Evolutionary conservation across 2,888 invertebrate species (phyloP).

Genomic region (Apotomis betuletana): DNA sequence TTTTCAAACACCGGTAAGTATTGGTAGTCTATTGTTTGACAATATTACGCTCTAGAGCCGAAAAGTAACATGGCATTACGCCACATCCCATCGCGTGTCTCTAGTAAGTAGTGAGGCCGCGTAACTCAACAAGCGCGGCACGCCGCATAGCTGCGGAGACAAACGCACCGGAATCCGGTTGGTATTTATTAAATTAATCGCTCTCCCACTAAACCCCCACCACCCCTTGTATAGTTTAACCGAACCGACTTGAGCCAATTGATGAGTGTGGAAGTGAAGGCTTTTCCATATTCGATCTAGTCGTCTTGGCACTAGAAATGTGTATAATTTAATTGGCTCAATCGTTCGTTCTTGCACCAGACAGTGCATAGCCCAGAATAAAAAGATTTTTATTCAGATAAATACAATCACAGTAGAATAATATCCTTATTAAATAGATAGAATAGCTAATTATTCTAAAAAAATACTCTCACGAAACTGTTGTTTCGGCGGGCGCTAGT

Average conservation of each 20-base stretch:
- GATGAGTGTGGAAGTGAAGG: not conserved
- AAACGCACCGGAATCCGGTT: conserved; percentile 74
- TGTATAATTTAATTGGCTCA: too few species aligned
- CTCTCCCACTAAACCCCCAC: conserved; percentile 50
- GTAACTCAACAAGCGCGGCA: conserved; percentile 65
- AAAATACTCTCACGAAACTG: too few species aligned
- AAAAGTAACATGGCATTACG: not conserved
- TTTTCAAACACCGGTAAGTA: too few species aligned
- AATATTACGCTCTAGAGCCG: not conserved
- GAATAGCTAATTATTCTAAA: too few species aligned
- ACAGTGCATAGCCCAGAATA: too few species aligned
- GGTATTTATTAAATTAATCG: conserved; percentile 80
- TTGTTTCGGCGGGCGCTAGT: too few species aligned
- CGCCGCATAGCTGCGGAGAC: conserved; percentile 69
- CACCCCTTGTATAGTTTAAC: conserved; percentile 40
- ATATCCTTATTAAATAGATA: too few species aligned
- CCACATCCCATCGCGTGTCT: not conserved
- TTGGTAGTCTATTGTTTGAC: not conserved
- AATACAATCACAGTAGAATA: too few species aligned
- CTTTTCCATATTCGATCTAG: not conserved
- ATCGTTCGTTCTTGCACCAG: too few species aligned
- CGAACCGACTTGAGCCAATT: not conserved
- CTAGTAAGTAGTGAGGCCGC: conserved; percentile 49
- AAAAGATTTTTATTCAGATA: too few species aligned
- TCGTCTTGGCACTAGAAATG: too few species aligned